Base-by-base conservation (phyloP, 2,888 invertebrate species). In the Rhagonycha fulva region DNA sequence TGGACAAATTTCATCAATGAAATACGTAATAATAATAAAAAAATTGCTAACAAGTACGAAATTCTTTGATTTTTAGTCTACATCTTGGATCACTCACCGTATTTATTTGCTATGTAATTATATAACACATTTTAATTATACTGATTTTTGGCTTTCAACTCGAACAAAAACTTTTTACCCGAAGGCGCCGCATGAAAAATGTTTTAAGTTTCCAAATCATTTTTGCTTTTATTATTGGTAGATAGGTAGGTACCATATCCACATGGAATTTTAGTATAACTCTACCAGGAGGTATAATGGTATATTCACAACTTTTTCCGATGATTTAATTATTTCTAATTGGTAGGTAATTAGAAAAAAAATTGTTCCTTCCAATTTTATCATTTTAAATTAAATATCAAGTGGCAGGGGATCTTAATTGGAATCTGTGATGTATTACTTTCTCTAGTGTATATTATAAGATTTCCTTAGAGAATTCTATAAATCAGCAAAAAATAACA, bases 381-480 rank as follows among this genome's bases (percentile, higher is more conserved):
- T n/a, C 47, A 47, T 47, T 47, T 47, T 47, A 47, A 47, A 47
- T n/a, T 47, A n/a, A 7, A 10, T 7, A 47, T 47, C 47, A 47
- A 47, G 7, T 47, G n/a, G 47, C 47, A 47, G 12, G n/a, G 47
- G 11, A 23, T 24, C 19, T 66, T 66, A 24, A 66, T 66, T 66
- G 26, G 26, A 66, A 74, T 69, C 60, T 28, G n/a, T 60, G 47
- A 70, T 75, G 14, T n/a, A 70, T 76, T 69, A 76, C 76, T 76
- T 76, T 76, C 76, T 62, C 32, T 74, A 63, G 14, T 61, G 72
- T 60, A 71, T 71, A 32, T 76, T 76, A 47, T 76, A 76, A 68
- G 76, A 72, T 71, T 76, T 76, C 76, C 61, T 70, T 60, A n/a
- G 69, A 67, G 72, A 72, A 76, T 61, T 62, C 60, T 24, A 67